Evolutionary conservation across 2,113 vertebrate species (phyloP).

Genomic region (Phalacrocorax carbo): DNA sequence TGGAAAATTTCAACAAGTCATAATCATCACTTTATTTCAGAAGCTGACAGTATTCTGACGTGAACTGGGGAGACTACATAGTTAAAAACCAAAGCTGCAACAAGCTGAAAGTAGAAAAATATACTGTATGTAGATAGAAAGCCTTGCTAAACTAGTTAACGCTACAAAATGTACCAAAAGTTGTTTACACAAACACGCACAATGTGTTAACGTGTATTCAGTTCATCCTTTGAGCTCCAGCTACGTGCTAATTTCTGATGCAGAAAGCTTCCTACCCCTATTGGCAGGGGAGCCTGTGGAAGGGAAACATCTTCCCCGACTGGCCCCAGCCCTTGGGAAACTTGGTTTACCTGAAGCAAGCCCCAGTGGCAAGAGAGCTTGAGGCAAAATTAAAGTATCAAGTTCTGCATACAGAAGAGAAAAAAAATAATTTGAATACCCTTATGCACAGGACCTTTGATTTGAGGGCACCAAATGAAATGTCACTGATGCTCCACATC

Average conservation of each 20-base stretch:
- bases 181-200: not conserved
- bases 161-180: constrained; percentile 40
- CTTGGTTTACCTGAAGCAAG: constrained; percentile 1
- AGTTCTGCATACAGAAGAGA: not conserved
- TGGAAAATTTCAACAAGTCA: not conserved
- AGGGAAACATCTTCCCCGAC: not conserved
- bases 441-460: not conserved
- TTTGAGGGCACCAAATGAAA: not conserved
- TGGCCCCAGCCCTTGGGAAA: not conserved
- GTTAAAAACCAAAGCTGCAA: constrained; percentile 34
- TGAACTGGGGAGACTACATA: not conserved
- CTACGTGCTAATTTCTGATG: constrained; percentile 28
- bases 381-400: not conserved
- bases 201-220: not conserved
- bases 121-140: constrained; percentile 47
- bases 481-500: accelerated
- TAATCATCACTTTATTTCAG: constrained; percentile 45
- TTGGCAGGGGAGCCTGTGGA: not conserved
- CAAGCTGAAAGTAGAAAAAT: constrained; percentile 63
- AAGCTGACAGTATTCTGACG: not conserved
- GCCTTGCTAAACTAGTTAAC: not conserved
- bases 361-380: not conserved
- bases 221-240: not conserved
- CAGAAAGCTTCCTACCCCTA: constrained; percentile 35
- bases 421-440: not conserved